Percentiles rank a stretch among this genome's conserved stretches.
These are phyloP conservation scores for Drosophila sordidula DNA, from an alignment of 2,888 invertebrate genomes.

Conservation along the genomic window DNA sequence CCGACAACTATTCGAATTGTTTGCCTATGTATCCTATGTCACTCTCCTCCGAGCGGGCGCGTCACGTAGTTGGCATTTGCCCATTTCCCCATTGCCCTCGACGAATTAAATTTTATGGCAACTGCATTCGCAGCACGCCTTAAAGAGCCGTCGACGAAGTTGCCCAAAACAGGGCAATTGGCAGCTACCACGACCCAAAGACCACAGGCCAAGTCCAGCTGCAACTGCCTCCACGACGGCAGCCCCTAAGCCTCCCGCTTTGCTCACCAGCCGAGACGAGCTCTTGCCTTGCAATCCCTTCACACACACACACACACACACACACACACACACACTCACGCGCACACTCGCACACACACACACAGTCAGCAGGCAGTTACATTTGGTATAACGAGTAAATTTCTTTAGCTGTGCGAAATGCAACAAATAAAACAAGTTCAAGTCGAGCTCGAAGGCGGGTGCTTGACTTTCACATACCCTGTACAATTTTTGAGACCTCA, in stretches of 20 bases:
- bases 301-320: constrained; percentile 5
- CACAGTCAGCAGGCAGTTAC: constrained; percentile 22
- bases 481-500: not conserved
- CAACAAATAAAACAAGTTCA: constrained; percentile 53
- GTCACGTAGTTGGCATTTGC: not conserved
- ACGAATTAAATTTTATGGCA: constrained; percentile 76
- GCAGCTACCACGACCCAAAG: constrained; percentile 47
- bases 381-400: constrained; percentile 58
- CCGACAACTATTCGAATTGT: constrained; percentile 33
- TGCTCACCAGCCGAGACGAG: constrained; percentile 20
- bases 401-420: constrained; percentile 53
- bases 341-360: constrained; percentile 13
- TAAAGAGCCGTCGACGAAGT: constrained; percentile 39
- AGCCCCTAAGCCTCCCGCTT: not conserved
- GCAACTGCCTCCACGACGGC: constrained; percentile 1
- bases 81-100: not conserved
- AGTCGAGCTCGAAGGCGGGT: too few relatives aligned
- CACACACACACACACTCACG: constrained; percentile 21
- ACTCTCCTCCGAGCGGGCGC: not conserved
- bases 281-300: constrained; percentile 4
- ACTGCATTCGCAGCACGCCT: constrained; percentile 61
- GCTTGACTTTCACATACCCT: constrained; percentile 28
- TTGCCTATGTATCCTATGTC: constrained; percentile 33
- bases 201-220: constrained; percentile 28
- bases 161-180: constrained; percentile 58